Evolutionary conservation across 1,140 invertebrate genomes (phyloP).

Genomic region (Amphibalanus amphitrite): DNA sequence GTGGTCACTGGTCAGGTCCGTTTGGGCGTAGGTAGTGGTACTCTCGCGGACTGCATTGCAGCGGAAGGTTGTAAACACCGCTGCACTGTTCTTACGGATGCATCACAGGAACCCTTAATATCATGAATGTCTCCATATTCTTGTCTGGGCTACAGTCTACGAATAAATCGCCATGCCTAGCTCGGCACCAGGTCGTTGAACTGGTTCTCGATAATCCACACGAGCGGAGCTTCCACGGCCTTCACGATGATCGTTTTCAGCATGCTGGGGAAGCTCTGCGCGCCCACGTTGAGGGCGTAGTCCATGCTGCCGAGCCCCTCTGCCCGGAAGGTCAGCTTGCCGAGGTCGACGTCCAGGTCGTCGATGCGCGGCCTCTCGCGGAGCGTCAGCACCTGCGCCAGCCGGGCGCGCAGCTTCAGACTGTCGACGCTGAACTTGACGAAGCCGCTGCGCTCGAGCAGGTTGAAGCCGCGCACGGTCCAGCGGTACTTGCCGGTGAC

Average conservation of each 20-base stretch:
- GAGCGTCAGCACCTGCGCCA: background rate
- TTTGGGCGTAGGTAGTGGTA: too few relatives aligned
- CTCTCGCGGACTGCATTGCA: too few relatives aligned
- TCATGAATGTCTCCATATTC: too few relatives aligned
- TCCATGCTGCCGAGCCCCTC: conserved; percentile 11
- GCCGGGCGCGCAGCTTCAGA: background rate
- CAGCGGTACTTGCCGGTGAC: background rate
- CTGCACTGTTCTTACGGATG: too few relatives aligned
- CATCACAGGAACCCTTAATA: too few relatives aligned
- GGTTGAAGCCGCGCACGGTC: background rate
- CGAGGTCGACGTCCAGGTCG: conserved; percentile 1
- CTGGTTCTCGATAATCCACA: background rate
- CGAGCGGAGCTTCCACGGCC: conserved; percentile 8
- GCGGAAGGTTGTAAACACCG: too few relatives aligned
- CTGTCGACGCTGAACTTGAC: background rate
- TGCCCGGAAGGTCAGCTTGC: conserved; percentile 11
- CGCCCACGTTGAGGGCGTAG: conserved; percentile 11
- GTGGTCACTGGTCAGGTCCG: too few relatives aligned
- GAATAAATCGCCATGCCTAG: background rate
- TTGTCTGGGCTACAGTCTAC: too few relatives aligned
- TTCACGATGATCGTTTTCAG: conserved; percentile 13
- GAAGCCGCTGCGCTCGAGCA: background rate
- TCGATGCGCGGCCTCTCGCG: background rate
- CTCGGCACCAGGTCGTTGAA: background rate
- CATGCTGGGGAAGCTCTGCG: conserved; percentile 12